These are phyloP conservation scores for Belgica antarctica DNA, from an alignment of 2,888 invertebrate genomes.

Conservation along the genomic window DNA sequence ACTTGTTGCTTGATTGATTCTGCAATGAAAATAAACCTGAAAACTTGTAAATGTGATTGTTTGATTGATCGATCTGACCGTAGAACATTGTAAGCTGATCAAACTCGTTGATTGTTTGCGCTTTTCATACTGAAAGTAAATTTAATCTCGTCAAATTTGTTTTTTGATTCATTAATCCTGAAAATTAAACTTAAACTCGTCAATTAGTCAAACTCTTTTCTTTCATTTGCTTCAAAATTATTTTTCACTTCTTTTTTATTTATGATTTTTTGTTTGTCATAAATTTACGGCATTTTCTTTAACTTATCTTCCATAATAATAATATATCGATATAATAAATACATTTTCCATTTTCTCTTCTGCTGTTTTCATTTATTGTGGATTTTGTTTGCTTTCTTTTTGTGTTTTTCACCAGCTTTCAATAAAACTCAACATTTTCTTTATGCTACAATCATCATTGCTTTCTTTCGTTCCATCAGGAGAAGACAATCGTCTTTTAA, in stretches of 20 bases:
- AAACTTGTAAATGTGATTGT: no score
- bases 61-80: no score
- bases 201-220: background rate
- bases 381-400: slow-evolving; percentile 24
- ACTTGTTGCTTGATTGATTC: background rate
- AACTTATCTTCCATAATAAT: slow-evolving; percentile 1
- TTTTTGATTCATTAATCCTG: background rate
- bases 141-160: no score
- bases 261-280: slow-evolving; percentile 39
- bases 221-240: slow-evolving; percentile 39
- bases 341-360: slow-evolving; percentile 26
- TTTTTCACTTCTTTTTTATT: slow-evolving; percentile 32
- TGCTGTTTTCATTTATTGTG: slow-evolving; percentile 16
- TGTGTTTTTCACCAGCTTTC: background rate
- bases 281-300: slow-evolving; percentile 34
- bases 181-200: background rate
- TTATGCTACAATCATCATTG: slow-evolving; percentile 18
- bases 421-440: background rate
- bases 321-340: slow-evolving; percentile 38
- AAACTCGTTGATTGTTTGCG: no score
- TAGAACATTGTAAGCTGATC: no score
- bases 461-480: background rate
- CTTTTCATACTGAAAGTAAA: no score
- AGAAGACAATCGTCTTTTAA: no score
- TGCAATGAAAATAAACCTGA: background rate